phyloP scores from a whole-genome alignment of 2,113 vertebrate species.

The Stercorarius parasiticus region DNA sequence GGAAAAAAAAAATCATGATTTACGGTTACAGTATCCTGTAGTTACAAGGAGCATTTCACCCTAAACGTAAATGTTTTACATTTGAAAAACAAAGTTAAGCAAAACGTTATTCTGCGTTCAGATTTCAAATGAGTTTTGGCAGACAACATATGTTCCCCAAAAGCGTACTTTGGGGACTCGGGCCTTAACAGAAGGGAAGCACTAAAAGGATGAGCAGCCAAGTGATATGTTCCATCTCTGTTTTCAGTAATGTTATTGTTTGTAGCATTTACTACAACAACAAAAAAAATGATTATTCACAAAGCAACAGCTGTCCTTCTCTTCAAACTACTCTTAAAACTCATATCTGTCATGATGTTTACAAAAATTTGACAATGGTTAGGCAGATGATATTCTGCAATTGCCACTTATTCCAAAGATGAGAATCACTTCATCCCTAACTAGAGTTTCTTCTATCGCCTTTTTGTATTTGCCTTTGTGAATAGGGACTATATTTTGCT shows the following conservation, averaged over 20 bases:
- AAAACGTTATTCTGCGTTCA: background rate
- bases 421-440: background rate
- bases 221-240: background rate
- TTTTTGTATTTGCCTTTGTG: background rate
- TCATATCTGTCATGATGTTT: background rate
- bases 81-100: background rate
- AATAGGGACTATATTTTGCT: background rate
- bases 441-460: background rate
- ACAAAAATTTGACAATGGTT: background rate
- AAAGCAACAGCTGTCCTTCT: slow-evolving; percentile 24
- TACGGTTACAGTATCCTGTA: background rate
- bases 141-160: slow-evolving; percentile 20
- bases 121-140: slow-evolving; percentile 20
- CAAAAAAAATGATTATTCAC: background rate
- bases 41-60: background rate
- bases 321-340: background rate
- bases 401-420: background rate
- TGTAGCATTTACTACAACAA: background rate
- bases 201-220: background rate
- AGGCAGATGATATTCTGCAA: background rate
- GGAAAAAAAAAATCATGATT: background rate
- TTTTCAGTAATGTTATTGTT: background rate
- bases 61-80: background rate
- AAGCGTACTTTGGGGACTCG: background rate
- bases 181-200: background rate